Evolutionary conservation across 2,888 invertebrate species (phyloP).

Genomic region (Pherbina coryleti): DNA sequence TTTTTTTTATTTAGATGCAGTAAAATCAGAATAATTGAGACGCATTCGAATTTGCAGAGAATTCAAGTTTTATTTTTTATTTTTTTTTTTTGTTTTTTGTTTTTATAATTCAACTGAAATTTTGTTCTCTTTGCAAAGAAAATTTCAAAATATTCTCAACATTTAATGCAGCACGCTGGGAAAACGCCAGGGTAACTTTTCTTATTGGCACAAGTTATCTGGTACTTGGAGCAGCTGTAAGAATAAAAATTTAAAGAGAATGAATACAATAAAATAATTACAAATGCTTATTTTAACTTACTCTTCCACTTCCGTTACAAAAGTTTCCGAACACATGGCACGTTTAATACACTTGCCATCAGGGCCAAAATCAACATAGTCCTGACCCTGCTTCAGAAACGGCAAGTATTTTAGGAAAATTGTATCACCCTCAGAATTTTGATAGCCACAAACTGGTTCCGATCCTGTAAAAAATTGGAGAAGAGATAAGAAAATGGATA

Average conservation of each 20-base stretch:
- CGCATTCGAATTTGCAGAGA: too few relatives aligned
- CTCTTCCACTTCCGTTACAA: conserved; percentile 59
- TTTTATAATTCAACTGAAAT: too few relatives aligned
- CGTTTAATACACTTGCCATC: conserved; percentile 62
- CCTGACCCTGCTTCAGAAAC: conserved; percentile 56
- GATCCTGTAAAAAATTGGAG: conserved; percentile 44
- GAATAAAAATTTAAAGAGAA: neutral
- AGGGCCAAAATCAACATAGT: conserved; percentile 61
- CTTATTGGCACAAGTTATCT: conserved; percentile 60
- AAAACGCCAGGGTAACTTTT: conserved; percentile 63
- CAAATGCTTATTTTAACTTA: conserved; percentile 51
- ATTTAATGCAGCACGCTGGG: conserved; percentile 64
- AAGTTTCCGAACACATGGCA: conserved; percentile 60
- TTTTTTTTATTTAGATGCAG: too few relatives aligned
- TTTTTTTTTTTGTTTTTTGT: too few relatives aligned
- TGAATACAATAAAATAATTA: neutral
- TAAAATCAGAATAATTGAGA: too few relatives aligned
- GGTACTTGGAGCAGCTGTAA: conserved; percentile 55
- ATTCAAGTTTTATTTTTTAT: too few relatives aligned
- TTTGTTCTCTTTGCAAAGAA: too few relatives aligned
- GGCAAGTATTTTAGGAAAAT: conserved; percentile 63
- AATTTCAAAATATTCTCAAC: conserved; percentile 45
- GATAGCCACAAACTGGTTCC: conserved; percentile 62
- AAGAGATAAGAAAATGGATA: neutral
- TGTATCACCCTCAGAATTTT: conserved; percentile 59